Percentiles rank a stretch among this genome's conserved stretches.
Evolutionary conservation across 2,113 vertebrate genomes (phyloP).

Genomic region (Sciurus niger): DNA sequence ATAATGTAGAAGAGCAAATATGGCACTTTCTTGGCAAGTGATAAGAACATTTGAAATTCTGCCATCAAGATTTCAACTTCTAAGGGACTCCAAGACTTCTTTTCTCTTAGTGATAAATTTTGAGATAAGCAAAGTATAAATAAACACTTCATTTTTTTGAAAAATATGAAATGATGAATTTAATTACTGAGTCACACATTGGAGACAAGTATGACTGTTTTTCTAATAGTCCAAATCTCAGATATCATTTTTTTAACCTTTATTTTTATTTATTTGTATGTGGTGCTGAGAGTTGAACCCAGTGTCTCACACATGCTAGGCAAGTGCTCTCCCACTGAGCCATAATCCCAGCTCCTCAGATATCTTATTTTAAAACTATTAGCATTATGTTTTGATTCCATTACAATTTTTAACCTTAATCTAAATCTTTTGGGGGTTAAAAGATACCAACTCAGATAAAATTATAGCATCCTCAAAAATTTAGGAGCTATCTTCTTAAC

Average conservation of each 20-base stretch:
- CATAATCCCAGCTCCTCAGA: neutral
- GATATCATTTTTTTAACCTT: neutral
- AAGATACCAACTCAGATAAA: neutral
- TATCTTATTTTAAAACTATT: slow-evolving; percentile 45
- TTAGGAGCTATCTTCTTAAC: neutral
- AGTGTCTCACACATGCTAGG: no score
- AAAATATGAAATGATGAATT: neutral
- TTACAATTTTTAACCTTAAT: neutral
- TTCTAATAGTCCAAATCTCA: neutral
- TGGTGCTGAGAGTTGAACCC: no score
- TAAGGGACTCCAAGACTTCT: neutral
- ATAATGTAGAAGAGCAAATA: slow-evolving; percentile 85
- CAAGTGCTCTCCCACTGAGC: no score
- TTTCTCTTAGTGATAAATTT: neutral
- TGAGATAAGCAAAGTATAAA: slow-evolving; percentile 57
- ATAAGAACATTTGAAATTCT: slow-evolving; percentile 15
- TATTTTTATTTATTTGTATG: no score
- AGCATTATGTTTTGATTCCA: neutral
- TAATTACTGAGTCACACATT: neutral
- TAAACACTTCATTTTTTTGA: slow-evolving; percentile 65
- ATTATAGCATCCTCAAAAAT: neutral
- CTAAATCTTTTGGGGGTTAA: neutral
- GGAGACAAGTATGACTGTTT: neutral
- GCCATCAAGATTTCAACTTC: neutral
- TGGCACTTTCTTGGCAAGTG: slow-evolving; percentile 81